A percentile compares a stretch with the other conserved stretches of the same genome.
phyloP scores from a whole-genome alignment of 2,888 invertebrate species.

The Diloba caeruleocephala region DNA sequence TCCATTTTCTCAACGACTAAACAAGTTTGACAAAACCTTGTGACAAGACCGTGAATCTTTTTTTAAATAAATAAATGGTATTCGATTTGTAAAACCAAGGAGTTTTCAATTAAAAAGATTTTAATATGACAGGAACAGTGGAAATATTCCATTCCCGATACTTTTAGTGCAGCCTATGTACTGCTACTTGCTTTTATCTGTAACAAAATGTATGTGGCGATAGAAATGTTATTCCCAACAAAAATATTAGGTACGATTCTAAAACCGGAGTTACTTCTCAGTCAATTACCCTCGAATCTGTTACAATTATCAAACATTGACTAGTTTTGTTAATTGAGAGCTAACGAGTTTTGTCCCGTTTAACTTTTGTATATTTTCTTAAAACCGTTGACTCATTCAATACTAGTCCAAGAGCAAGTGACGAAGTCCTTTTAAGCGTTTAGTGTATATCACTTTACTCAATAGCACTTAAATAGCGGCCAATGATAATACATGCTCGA shows the following conservation, averaged over 20 bases:
- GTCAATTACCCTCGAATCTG: conserved; percentile 15
- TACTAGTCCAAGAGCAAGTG: conserved; percentile 39
- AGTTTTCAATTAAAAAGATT: too few relatives aligned
- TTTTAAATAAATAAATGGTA: too few relatives aligned
- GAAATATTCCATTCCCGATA: too few relatives aligned
- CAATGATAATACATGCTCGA: conserved; percentile 8
- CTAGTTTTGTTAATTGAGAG: conserved; percentile 21
- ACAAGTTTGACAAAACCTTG: too few relatives aligned
- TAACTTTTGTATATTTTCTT: conserved; percentile 24
- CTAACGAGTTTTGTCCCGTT: conserved; percentile 20
- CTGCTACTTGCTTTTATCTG: too few relatives aligned
- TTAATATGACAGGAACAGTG: too few relatives aligned
- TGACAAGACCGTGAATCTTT: too few relatives aligned
- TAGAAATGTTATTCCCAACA: too few relatives aligned
- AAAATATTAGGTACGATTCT: conserved; percentile 1
- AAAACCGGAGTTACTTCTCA: conserved; percentile 12
- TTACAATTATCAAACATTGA: conserved; percentile 20
- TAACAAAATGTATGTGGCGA: too few relatives aligned
- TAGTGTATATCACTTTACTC: conserved; percentile 39
- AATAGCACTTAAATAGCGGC: conserved; percentile 10
- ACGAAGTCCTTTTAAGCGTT: conserved; percentile 63
- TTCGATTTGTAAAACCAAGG: too few relatives aligned
- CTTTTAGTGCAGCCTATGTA: too few relatives aligned
- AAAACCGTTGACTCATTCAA: conserved; percentile 43
- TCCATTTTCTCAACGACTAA: too few relatives aligned